phyloP scores from a whole-genome alignment of 2,797 vertebrate species.

The Lemur catta region DNA sequence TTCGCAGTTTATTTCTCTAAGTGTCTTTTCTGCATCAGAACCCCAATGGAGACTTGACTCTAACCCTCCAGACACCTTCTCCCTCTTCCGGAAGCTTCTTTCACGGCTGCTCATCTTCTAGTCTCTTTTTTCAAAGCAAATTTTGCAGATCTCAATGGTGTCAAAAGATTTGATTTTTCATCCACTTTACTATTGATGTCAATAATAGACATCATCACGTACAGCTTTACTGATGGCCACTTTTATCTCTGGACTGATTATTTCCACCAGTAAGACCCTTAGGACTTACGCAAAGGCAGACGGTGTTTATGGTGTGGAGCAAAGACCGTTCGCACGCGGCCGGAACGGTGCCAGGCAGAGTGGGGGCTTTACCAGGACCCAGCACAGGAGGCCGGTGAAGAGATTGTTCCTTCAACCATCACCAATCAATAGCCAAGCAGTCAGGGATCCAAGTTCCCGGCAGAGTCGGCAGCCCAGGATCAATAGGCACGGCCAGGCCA shows the following conservation, averaged over 20 bases:
- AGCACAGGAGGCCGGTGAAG: rapidly evolving
- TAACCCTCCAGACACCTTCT: background rate
- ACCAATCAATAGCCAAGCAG: rapidly evolving
- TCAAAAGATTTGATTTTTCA: background rate
- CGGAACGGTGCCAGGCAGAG: background rate
- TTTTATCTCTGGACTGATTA: background rate
- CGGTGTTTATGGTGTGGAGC: background rate
- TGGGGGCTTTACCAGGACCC: background rate
- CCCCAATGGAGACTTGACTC: rapidly evolving
- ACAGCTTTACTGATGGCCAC: rapidly evolving
- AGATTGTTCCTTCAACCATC: rapidly evolving
- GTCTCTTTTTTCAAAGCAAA: background rate
- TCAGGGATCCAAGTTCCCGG: background rate
- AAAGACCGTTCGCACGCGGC: background rate
- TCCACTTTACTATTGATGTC: background rate
- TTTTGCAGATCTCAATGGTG: background rate
- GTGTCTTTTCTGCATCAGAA: rapidly evolving
- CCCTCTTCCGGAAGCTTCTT: background rate
- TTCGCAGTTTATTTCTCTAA: rapidly evolving
- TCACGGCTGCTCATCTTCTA: rapidly evolving
- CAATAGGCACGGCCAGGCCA: background rate
- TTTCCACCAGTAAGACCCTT: background rate
- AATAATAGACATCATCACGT: rapidly evolving
- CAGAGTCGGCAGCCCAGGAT: no score
- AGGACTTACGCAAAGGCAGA: background rate